Conservation (phyloP, 1,140 invertebrate species). For the Orchesella cincta region DNA sequence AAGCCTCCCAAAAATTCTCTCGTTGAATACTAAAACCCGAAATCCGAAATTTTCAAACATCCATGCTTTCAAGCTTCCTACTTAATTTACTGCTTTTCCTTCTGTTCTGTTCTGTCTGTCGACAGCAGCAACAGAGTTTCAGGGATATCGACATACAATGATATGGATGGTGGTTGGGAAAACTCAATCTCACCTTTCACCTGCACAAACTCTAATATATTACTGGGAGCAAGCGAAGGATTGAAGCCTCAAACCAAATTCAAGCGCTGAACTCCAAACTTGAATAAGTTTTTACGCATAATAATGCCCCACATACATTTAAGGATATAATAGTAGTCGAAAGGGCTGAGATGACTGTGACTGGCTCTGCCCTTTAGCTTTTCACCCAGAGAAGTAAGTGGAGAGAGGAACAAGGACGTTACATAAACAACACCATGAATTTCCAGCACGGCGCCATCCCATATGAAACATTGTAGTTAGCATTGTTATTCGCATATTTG, state of each 20-base stretch:
- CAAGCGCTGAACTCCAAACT: too few species aligned
- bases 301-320: too few species aligned
- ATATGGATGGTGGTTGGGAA: background rate
- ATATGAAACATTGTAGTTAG: too few species aligned
- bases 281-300: too few species aligned
- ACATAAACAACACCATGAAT: too few species aligned
- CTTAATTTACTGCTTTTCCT: constrained; percentile 17
- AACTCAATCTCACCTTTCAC: constrained; percentile 26
- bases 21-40: background rate
- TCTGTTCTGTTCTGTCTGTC: background rate
- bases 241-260: background rate
- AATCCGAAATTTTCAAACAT: constrained; percentile 7
- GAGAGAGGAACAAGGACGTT: too few species aligned
- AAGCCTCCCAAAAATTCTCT: background rate
- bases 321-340: too few species aligned
- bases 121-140: background rate
- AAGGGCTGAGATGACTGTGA: too few species aligned
- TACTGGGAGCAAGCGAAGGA: background rate
- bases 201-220: constrained; percentile 21
- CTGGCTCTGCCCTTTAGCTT: too few species aligned
- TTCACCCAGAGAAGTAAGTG: too few species aligned
- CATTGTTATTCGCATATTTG: too few species aligned
- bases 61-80: background rate
- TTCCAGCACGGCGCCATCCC: too few species aligned
- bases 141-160: background rate